Percentiles rank a stretch among this genome's conserved stretches.
Conservation (phyloP, 2,888 invertebrate genomes). For the Micoletzkya japonica region DNA sequence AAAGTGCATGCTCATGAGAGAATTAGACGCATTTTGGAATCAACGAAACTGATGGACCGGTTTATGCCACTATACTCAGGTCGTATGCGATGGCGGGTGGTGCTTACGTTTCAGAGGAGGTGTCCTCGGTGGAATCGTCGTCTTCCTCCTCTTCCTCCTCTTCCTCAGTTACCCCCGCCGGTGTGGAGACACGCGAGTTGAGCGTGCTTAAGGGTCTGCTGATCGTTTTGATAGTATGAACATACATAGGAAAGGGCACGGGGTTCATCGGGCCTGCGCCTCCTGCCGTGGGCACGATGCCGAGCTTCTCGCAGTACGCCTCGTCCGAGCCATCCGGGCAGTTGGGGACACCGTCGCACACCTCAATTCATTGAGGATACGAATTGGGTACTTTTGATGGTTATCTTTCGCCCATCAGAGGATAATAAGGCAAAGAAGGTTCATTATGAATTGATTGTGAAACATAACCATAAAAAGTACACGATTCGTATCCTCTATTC, state of each 20-base stretch:
- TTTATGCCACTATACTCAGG: no score
- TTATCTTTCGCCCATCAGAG: no score
- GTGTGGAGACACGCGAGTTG: not conserved
- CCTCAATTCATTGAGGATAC: constrained; percentile 29
- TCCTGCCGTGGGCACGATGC: not conserved
- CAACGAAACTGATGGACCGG: no score
- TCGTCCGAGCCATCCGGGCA: constrained; percentile 62
- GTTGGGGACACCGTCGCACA: constrained; percentile 57
- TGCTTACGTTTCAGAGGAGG: no score
- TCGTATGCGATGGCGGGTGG: no score
- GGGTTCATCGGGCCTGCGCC: not conserved
- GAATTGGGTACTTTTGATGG: no score
- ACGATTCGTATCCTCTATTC: no score
- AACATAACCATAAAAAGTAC: no score
- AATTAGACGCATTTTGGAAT: no score
- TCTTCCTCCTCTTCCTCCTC: constrained; percentile 12
- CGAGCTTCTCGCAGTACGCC: constrained; percentile 50
- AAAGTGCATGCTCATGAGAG: no score
- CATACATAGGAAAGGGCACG: not conserved
- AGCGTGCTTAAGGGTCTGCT: not conserved
- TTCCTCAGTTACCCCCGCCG: constrained; percentile 4
- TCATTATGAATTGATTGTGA: no score
- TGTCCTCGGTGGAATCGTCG: constrained; percentile 3
- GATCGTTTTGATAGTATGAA: not conserved
- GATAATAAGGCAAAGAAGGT: no score